These are phyloP conservation scores for Drosophila pegasa DNA, from an alignment of 2,888 invertebrate species.

Conservation along the genomic window DNA sequence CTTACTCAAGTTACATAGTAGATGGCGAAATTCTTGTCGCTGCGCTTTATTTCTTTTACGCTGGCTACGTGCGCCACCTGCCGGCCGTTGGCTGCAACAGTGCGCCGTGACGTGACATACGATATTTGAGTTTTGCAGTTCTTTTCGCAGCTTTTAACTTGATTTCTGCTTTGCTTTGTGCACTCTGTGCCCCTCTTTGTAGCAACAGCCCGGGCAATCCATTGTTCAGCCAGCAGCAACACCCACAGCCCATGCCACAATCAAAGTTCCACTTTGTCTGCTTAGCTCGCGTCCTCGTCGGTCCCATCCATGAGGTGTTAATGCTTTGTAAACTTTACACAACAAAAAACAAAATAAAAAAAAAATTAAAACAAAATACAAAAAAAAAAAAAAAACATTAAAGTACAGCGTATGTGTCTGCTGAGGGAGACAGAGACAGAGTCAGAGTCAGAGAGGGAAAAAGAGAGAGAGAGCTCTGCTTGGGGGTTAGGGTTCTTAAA, in stretches of 20 bases:
- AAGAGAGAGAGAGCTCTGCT: neutral
- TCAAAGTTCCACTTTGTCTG: constrained; percentile 43
- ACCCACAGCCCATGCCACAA: constrained; percentile 2
- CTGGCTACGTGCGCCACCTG: constrained; percentile 52
- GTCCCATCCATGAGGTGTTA: constrained; percentile 65
- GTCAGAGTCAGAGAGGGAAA: neutral
- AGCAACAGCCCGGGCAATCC: constrained; percentile 4
- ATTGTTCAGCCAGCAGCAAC: constrained; percentile 13
- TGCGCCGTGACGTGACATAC: constrained; percentile 53
- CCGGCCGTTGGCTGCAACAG: constrained; percentile 27
- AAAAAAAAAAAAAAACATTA: constrained; percentile 36
- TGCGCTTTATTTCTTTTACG: constrained; percentile 12
- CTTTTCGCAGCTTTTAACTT: constrained; percentile 56
- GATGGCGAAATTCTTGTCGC: constrained; percentile 3
- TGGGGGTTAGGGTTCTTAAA: constrained; percentile 7
- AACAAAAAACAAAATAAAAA: constrained; percentile 34
- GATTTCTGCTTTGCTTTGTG: constrained; percentile 55
- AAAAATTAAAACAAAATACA: neutral
- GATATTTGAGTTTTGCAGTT: constrained; percentile 63
- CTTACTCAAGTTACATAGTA: constrained; percentile 34
- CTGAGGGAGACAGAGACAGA: neutral
- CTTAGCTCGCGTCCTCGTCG: constrained; percentile 23
- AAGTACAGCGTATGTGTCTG: constrained; percentile 39
- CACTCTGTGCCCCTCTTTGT: constrained; percentile 18
- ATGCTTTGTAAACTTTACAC: constrained; percentile 64